Conservation (phyloP, 2,113 vertebrate genomes). For the Pteronura brasiliensis region DNA sequence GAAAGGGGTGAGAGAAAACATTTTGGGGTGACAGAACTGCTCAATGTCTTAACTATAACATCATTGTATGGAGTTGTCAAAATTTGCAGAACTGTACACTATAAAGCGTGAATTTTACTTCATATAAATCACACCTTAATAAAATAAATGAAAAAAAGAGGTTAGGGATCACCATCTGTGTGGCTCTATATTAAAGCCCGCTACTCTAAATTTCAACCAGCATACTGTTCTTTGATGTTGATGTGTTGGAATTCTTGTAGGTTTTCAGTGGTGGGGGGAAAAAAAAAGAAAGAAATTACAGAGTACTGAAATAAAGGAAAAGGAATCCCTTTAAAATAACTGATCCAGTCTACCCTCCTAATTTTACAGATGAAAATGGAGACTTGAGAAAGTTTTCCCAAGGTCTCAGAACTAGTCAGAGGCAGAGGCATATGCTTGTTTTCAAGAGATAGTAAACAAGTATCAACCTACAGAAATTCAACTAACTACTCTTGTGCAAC, state of each 20-base stretch:
- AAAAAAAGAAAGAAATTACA: not conserved
- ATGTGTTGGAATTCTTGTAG: not conserved
- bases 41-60: not conserved
- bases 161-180: not conserved
- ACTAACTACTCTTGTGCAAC: not conserved
- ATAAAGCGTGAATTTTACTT: not conserved
- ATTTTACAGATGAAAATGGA: conserved; percentile 29
- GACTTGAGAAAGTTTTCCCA: not conserved
- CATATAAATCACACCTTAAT: not conserved
- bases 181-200: not conserved
- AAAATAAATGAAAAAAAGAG: not conserved
- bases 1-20: not conserved
- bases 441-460: conserved; percentile 7
- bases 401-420: not conserved
- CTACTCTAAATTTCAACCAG: not conserved
- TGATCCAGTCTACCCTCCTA: not conserved
- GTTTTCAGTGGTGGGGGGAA: not conserved
- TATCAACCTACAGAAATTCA: not conserved
- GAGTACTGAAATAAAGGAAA: not conserved
- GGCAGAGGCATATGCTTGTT: not conserved
- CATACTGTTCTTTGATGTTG: not conserved
- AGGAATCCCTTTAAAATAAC: not conserved
- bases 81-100: not conserved
- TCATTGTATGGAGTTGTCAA: not conserved
- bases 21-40: not conserved